Conservation (phyloP, 2,113 vertebrate genomes). For the Narcine bancroftii region DNA sequence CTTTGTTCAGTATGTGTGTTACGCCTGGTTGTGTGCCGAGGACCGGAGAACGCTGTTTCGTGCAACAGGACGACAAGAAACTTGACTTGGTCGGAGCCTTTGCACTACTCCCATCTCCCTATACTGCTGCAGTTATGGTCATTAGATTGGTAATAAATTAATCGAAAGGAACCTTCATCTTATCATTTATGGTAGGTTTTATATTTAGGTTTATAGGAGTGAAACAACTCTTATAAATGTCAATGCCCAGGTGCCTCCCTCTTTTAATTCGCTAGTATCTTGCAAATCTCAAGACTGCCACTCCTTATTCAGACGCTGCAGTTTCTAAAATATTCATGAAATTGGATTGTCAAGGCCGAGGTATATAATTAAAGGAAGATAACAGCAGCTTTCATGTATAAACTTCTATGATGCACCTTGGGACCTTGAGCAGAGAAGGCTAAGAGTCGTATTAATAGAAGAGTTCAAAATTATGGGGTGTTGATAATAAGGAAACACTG, state of each 20-base stretch:
- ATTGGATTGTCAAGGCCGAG: not conserved
- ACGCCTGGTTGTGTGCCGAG: too few relatives aligned
- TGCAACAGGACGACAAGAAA: too few relatives aligned
- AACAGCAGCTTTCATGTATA: not conserved
- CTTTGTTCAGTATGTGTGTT: not conserved
- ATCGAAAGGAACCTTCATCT: not conserved
- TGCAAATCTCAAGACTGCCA: not conserved
- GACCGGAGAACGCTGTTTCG: too few relatives aligned
- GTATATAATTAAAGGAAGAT: not conserved
- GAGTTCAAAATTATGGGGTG: too few relatives aligned
- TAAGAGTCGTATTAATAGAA: too few relatives aligned
- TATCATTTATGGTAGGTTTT: not conserved
- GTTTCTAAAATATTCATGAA: not conserved
- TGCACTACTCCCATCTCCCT: not conserved
- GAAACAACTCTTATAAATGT: not conserved
- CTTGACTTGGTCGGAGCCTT: not conserved
- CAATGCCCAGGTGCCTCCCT: not conserved
- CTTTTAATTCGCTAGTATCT: not conserved
- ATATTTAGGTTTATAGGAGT: not conserved
- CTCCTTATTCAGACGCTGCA: not conserved
- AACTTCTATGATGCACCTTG: not conserved
- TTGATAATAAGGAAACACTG: too few relatives aligned
- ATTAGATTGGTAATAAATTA: not conserved
- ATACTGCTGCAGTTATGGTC: not conserved
- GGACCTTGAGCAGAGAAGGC: not conserved